Evolutionary conservation across 2,888 invertebrate species (phyloP).

Genomic region (Heliconius sara): DNA sequence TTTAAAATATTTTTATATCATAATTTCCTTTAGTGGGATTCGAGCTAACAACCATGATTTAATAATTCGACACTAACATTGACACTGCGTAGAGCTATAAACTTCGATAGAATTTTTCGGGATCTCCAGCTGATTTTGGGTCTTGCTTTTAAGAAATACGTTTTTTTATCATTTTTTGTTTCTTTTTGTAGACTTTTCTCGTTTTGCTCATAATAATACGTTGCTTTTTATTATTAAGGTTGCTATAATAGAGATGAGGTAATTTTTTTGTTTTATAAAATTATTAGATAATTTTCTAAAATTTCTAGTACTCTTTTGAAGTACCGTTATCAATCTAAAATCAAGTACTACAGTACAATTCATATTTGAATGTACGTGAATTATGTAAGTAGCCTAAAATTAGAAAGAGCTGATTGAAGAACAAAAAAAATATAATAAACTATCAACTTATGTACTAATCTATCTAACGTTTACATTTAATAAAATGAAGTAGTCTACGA

Average conservation of each 20-base stretch:
- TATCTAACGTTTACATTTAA: no score
- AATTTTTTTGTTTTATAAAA: not conserved
- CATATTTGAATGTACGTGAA: not conserved
- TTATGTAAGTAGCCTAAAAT: not conserved
- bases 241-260: not conserved
- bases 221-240: not conserved
- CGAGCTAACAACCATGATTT: no score
- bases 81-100: no score
- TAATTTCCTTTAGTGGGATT: no score
- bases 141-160: not conserved
- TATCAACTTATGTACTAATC: no score
- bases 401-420: not conserved
- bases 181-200: not conserved
- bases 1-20: no score
- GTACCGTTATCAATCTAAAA: not conserved
- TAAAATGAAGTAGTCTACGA: not conserved
- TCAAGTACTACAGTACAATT: not conserved
- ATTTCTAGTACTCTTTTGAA: not conserved
- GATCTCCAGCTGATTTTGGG: slow-evolving; percentile 28
- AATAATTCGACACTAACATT: no score
- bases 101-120: not conserved
- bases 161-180: not conserved
- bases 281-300: not conserved
- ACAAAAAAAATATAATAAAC: not conserved
- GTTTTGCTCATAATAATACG: no score